Evolutionary conservation across 2,888 invertebrate species (phyloP).

Genomic region (Sturmia bella): DNA sequence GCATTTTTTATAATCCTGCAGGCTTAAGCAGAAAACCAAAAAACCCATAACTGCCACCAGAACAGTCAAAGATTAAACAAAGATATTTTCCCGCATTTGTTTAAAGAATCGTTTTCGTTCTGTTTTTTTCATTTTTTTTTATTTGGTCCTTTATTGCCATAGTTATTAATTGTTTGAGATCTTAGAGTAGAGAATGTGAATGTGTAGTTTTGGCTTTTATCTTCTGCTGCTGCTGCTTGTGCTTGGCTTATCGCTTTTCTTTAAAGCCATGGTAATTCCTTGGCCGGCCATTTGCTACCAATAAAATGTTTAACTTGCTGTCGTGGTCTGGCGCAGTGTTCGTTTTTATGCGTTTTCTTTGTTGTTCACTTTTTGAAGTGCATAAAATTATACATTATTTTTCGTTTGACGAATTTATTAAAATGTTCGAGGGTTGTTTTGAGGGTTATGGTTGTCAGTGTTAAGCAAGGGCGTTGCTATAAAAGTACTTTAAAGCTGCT

Average conservation of each 20-base stretch:
- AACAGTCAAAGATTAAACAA: constrained; percentile 18
- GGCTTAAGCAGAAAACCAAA: constrained; percentile 12
- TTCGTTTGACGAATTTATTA: constrained; percentile 9
- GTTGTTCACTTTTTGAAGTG: constrained; percentile 48
- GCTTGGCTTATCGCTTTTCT: neutral
- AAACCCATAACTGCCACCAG: neutral
- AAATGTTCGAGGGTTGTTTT: constrained; percentile 17
- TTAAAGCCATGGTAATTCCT: constrained; percentile 63
- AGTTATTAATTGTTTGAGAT: constrained; percentile 60
- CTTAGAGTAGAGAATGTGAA: constrained; percentile 22
- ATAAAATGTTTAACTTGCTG: constrained; percentile 47
- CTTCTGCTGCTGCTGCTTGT: neutral
- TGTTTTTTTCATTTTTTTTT: neutral
- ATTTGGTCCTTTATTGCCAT: constrained; percentile 59
- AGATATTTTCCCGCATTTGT: neutral
- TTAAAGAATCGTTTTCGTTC: constrained; percentile 16
- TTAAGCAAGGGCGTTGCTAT: constrained; percentile 64
- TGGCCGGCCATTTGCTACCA: constrained; percentile 63
- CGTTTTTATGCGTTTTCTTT: constrained; percentile 59
- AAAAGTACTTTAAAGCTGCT: constrained; percentile 43
- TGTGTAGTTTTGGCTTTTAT: neutral
- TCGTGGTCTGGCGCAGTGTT: constrained; percentile 50
- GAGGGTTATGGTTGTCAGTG: constrained; percentile 52
- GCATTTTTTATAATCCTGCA: constrained; percentile 31
- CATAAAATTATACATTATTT: constrained; percentile 62